Evolutionary conservation across 1,140 invertebrate genomes (phyloP).

Genomic region (Cydia amplana): DNA sequence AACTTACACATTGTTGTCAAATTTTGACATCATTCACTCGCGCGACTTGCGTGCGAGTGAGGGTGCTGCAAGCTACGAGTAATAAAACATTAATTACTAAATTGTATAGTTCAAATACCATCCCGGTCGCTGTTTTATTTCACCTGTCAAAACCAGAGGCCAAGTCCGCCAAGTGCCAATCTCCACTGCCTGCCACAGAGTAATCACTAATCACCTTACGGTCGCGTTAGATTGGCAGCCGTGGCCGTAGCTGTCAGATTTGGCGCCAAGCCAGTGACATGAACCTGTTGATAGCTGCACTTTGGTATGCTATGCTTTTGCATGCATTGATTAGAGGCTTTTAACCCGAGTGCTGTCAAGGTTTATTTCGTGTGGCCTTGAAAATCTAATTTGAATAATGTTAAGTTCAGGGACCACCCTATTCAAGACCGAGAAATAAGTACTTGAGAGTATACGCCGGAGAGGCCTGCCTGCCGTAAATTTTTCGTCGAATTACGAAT

Average conservation of each 20-base stretch:
- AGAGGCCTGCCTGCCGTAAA: too few species aligned
- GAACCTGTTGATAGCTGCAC: constrained; percentile 56
- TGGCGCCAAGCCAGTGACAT: constrained; percentile 62
- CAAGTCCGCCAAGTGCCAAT: background rate
- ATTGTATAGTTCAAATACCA: background rate
- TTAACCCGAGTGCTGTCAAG: background rate
- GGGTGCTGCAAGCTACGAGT: too few species aligned
- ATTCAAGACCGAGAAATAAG: too few species aligned
- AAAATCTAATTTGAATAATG: too few species aligned
- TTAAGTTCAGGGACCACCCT: too few species aligned
- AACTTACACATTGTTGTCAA: too few species aligned
- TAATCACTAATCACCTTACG: constrained; percentile 8
- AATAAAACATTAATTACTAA: background rate
- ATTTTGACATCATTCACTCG: too few species aligned
- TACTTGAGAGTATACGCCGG: too few species aligned
- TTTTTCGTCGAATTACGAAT: too few species aligned
- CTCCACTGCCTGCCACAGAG: background rate
- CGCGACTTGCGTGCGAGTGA: too few species aligned
- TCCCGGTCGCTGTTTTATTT: background rate
- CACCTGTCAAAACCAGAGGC: background rate
- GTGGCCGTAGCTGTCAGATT: constrained; percentile 49
- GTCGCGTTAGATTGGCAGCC: constrained; percentile 27
- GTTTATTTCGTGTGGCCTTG: background rate
- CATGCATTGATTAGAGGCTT: constrained; percentile 7
- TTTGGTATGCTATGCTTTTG: background rate